Conservation (phyloP, 2,113 vertebrate species). For the Chloebia gouldiae region DNA sequence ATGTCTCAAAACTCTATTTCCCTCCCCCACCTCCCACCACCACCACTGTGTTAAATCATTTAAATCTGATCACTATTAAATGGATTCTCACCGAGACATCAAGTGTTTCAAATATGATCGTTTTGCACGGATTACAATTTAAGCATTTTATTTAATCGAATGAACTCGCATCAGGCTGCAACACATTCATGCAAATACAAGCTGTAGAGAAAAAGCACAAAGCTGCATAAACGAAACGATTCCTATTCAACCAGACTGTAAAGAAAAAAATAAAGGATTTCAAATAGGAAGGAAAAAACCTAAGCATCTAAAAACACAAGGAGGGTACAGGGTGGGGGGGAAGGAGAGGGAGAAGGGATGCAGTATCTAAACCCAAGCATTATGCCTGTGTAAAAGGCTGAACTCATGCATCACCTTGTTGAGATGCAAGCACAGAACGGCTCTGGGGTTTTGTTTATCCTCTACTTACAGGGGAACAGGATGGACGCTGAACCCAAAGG, state of each 20-base stretch:
- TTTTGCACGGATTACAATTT: constrained; percentile 72
- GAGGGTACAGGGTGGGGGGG: accelerated
- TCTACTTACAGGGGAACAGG: neutral
- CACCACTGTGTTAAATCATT: constrained; percentile 62
- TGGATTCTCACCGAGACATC: constrained; percentile 67
- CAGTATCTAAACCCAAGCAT: neutral
- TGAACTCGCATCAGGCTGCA: constrained; percentile 52
- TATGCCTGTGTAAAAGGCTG: neutral
- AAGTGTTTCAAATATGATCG: constrained; percentile 69
- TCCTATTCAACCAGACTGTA: constrained; percentile 59
- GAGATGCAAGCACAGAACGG: neutral
- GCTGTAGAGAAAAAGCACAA: constrained; percentile 37
- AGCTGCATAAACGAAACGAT: constrained; percentile 37
- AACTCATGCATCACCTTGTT: neutral
- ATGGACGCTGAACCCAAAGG: neutral
- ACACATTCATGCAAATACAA: constrained; percentile 67
- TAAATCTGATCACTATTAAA: constrained; percentile 70
- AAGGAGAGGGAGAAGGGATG: neutral
- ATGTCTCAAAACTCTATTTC: constrained; percentile 50
- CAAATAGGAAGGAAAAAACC: neutral
- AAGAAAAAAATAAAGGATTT: constrained; percentile 67
- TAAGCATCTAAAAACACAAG: neutral
- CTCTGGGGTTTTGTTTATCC: neutral
- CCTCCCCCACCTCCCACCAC: constrained; percentile 49
- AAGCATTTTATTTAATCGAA: constrained; percentile 70